These are phyloP conservation scores for Astreopora myriophthalma DNA, from an alignment of 64 coral and sea anemone genomes.

Conservation along the genomic window DNA sequence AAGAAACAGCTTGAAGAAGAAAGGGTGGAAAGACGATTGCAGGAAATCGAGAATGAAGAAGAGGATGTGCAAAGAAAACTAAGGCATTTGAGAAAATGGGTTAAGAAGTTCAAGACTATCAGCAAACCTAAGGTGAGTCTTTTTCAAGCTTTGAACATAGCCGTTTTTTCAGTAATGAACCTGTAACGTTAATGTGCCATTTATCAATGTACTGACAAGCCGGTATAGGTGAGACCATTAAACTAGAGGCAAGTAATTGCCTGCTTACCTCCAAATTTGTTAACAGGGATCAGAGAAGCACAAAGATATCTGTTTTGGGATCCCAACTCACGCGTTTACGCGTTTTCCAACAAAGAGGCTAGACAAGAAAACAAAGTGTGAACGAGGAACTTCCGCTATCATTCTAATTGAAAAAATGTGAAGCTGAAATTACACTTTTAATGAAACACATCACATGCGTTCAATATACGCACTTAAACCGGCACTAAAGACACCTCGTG, in stretches of 20 bases:
- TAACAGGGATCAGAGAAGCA: not conserved
- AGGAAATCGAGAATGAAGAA: not conserved
- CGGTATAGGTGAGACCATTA: not conserved
- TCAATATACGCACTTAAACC: not conserved
- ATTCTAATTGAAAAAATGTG: not conserved
- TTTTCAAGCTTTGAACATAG: not conserved
- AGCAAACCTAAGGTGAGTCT: conserved; percentile 2
- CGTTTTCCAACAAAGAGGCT: too few species aligned
- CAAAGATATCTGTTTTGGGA: too few species aligned
- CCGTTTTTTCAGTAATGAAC: not conserved
- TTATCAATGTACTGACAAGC: not conserved
- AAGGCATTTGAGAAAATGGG: not conserved
- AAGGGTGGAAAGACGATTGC: not conserved
- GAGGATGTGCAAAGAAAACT: not conserved
- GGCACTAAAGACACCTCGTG: not conserved
- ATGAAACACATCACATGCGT: not conserved
- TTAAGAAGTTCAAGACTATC: not conserved
- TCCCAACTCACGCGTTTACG: too few species aligned
- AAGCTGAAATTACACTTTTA: not conserved
- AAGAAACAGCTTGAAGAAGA: not conserved
- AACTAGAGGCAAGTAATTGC: not conserved
- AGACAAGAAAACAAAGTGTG: too few species aligned
- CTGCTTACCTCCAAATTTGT: not conserved
- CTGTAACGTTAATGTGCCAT: not conserved
- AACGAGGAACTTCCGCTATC: not conserved